Evolutionary conservation across 2,113 vertebrate genomes (phyloP), one percentile per base, ranked within the genome.

Genomic region (Platichthys flesus): DNA sequence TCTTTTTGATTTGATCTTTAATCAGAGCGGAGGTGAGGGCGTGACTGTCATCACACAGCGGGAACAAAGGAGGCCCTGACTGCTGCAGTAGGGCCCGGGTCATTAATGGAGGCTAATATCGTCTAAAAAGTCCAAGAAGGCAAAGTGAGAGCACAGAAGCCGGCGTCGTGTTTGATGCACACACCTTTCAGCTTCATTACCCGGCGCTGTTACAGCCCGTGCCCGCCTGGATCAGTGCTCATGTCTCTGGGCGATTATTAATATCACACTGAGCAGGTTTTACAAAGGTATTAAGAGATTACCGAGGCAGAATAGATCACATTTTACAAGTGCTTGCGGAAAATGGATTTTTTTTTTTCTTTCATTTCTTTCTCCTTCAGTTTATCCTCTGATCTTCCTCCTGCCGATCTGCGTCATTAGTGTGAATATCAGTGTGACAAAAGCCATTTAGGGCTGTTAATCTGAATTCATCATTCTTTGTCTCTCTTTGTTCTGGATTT

Each of bases 201-300:
- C 76, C 37, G 51, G 7, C 0, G 20, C 57, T 58, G 63, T 80
- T 78, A 69, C 70, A 79, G 72, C 51, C 21, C 9, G n/a, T 18
- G 64, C 40, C 35, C 18, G 5, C 71, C 69, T 81, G 83, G 79
- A 89, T 88, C 84, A 71, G 75, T 49, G 77, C 78, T 74, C 65
- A 12, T 87, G 72, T 83, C 83, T 79, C 73, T 28, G 66, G 77
- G 81, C 72, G 73, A 52, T 89, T 67, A 81, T 85, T 89, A 87
- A 86, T 85, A 85, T 81, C 73, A 76, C 75, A 85, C 71, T 28
- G 77, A 16, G 58, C 77, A 60, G 69, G 62, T 82, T 89, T 87
- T 88, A 85, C 73, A 85, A 81, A 81, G 86, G 80, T 82, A 91
- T 91, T 88, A 89, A 75, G 84, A 88, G 81, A 91, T 91, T 89